Evolutionary conservation across 1,140 invertebrate genomes (phyloP), one percentile per base, ranked within the genome.

Genomic region (Brachionus rotundiformis): DNA sequence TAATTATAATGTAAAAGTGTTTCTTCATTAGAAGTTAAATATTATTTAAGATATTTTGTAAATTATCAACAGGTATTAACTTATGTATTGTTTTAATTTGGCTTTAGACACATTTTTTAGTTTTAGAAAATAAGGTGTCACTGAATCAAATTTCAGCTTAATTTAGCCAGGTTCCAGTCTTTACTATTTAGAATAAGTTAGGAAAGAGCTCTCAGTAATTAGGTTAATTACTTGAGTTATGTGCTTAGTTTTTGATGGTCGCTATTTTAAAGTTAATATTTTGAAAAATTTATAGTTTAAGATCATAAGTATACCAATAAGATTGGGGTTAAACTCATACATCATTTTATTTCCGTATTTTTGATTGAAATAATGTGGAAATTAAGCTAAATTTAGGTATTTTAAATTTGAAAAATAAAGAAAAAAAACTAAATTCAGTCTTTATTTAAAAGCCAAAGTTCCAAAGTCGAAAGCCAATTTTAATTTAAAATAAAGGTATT

Each of bases 201-300:
- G 47, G 47, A 54, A 54, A 54, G 47, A 54, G 47, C 47, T 54
- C 47, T 54, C 47, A 54, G 47, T n/a, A 54, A 54, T 54, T 54
- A 54, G 47, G 47, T 54, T 54, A 54, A 54, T 54, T 54, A 54
- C 47, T 54, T 54, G 13, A 49, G 47, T n/a, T 19, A 49, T n/a
- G 8, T 7, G 47, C 47, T 49, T n/a, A 49, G 16, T 4, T 23
- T 49, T 54, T 54, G 19, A 54, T 54, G 47, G 47, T 8, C 16
- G 16, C 16, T 54, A n/a, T n/a, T n/a, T 54, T 54, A 54, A 19
- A 19, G n/a, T 16, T 19, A 19, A 19, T 19, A 19, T 19, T 49
- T 49, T 49, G 13, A 16, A 16, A 1, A 2, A 10, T 39, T 16
- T 49, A 19, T 54, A n/a, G 16, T 54, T 19, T 23, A 3, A 54